These are phyloP conservation scores for Tenthredo livida DNA, from an alignment of 2,888 invertebrate species.

Conservation along the genomic window DNA sequence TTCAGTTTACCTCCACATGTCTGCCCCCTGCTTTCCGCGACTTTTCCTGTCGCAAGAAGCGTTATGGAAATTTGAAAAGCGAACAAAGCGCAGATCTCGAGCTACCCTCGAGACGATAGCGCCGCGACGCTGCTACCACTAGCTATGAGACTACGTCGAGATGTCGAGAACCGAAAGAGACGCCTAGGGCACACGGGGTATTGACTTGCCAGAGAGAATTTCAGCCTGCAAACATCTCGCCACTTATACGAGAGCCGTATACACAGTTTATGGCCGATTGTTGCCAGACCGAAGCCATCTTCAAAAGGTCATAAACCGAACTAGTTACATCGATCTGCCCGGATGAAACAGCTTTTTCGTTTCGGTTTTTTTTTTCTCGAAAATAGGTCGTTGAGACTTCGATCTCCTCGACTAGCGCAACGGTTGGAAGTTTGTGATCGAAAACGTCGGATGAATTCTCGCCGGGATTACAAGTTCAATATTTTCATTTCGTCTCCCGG, in stretches of 20 bases:
- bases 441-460: not conserved
- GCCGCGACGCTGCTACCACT: not conserved
- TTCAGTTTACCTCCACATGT: not conserved
- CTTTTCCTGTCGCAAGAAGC: not conserved
- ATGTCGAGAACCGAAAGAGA: not conserved
- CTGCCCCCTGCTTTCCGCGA: not conserved
- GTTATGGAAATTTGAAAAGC: conserved; percentile 43
- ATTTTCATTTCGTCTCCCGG: not conserved
- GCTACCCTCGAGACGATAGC: conserved; percentile 13
- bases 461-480: not conserved
- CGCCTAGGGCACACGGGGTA: not conserved
- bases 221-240: conserved; percentile 20
- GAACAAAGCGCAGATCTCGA: not conserved
- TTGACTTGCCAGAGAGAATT: conserved; percentile 23
- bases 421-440: not conserved
- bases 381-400: not conserved
- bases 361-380: not conserved
- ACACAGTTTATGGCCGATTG: conserved; percentile 34
- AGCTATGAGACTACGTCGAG: not conserved
- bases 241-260: conserved; percentile 16
- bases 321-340: conserved; percentile 17
- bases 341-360: not conserved
- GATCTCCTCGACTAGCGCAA: not conserved
- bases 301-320: conserved; percentile 32
- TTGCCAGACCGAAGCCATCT: conserved; percentile 41